Evolutionary conservation across 2,888 invertebrate genomes (phyloP).

Genomic region (Caradrina clavipalpis): DNA sequence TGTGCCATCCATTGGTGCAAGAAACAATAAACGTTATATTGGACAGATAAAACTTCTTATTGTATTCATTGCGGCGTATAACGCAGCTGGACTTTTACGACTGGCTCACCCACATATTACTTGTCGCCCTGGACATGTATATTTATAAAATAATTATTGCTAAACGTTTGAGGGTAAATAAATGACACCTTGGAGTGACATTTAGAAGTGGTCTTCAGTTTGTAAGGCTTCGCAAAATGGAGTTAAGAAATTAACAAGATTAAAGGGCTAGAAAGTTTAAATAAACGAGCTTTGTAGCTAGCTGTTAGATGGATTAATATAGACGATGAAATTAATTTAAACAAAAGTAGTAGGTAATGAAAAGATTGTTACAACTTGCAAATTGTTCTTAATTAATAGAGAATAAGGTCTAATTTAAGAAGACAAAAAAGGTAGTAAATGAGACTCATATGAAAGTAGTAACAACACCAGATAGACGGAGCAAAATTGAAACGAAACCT

Average conservation of each 20-base stretch:
- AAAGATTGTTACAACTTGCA: no score
- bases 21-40: conserved; percentile 67
- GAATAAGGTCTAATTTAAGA: neutral
- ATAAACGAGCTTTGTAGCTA: conserved; percentile 11
- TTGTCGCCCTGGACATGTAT: conserved; percentile 59
- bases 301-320: neutral
- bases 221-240: conserved; percentile 14
- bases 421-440: neutral
- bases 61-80: conserved; percentile 67
- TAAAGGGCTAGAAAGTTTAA: conserved; percentile 13
- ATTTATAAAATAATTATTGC: conserved; percentile 68
- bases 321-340: neutral
- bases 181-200: conserved; percentile 38
- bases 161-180: conserved; percentile 26
- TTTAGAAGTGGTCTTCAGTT: conserved; percentile 6
- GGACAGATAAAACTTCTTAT: conserved; percentile 70
- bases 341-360: neutral
- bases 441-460: conserved; percentile 4
- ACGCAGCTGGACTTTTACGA: conserved; percentile 77
- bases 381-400: neutral
- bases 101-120: conserved; percentile 73
- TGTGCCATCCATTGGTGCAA: conserved; percentile 49
- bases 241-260: conserved; percentile 31
- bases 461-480: neutral
- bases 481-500: conserved; percentile 22